These are phyloP conservation scores for Crioceris asparagi DNA, from an alignment of 2,888 invertebrate genomes.

Conservation along the genomic window DNA sequence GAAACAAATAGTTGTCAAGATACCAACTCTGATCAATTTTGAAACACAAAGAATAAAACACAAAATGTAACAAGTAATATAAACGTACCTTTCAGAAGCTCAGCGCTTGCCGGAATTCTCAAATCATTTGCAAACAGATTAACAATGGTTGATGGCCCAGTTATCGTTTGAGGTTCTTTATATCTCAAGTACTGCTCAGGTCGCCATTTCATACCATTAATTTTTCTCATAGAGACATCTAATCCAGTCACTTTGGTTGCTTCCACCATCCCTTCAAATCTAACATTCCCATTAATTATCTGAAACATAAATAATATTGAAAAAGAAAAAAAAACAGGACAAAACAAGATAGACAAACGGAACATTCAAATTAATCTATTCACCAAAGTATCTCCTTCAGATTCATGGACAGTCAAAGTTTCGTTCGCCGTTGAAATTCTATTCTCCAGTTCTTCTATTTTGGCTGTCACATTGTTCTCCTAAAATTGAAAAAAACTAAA, in stretches of 20 bases:
- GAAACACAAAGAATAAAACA: no score
- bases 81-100: constrained; percentile 24
- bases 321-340: not conserved
- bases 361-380: no score
- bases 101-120: constrained; percentile 15
- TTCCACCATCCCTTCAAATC: constrained; percentile 19
- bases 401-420: no score
- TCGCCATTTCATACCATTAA: constrained; percentile 25
- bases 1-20: no score
- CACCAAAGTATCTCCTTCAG: no score
- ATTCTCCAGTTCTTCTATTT: no score
- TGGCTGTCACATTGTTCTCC: no score
- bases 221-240: constrained; percentile 18
- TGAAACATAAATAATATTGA: constrained; percentile 9
- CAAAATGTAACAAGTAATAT: no score
- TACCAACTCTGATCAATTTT: no score
- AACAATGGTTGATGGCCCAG: constrained; percentile 20
- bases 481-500: no score
- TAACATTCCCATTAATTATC: constrained; percentile 21
- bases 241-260: constrained; percentile 18
- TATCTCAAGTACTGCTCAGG: constrained; percentile 28
- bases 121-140: constrained; percentile 18
- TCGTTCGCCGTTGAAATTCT: no score
- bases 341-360: no score
- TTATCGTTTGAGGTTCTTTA: constrained; percentile 25